Percentiles rank a stretch among this genome's conserved stretches.
Conservation (phyloP, 2,888 invertebrate genomes). For the Agriopis leucophaearia region DNA sequence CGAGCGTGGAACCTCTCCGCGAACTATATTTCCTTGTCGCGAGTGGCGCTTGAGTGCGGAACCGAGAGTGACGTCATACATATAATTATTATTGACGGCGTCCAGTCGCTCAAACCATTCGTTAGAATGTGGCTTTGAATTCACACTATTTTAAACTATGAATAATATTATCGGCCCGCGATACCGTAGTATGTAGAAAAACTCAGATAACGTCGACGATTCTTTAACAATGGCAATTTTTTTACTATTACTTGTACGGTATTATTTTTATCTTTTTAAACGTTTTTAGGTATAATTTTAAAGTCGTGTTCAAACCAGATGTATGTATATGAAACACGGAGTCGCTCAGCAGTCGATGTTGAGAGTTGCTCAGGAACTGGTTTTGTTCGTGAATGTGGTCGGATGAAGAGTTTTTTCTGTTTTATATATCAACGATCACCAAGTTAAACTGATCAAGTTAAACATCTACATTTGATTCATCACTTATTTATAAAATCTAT, state of each 20-base stretch:
- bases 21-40: background rate
- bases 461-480: background rate
- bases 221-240: background rate
- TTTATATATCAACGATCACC: background rate
- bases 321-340: background rate
- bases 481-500: too few species aligned
- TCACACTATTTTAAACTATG: conserved; percentile 13
- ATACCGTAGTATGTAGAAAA: background rate
- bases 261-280: background rate
- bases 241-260: background rate
- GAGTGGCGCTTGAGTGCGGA: too few species aligned
- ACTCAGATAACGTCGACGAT: background rate
- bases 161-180: conserved; percentile 1
- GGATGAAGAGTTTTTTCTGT: background rate
- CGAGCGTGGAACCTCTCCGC: conserved; percentile 22
- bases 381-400: background rate
- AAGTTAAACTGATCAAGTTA: background rate
- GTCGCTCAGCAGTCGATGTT: background rate
- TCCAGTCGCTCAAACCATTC: background rate
- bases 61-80: background rate
- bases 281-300: background rate
- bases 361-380: background rate
- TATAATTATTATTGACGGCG: background rate
- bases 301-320: too few species aligned
- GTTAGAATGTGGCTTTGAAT: conserved; percentile 11